Percentiles rank a stretch among this genome's conserved stretches.
Evolutionary conservation across 2,888 invertebrate genomes (phyloP).

Genomic region (Pyrochroa serraticornis): DNA sequence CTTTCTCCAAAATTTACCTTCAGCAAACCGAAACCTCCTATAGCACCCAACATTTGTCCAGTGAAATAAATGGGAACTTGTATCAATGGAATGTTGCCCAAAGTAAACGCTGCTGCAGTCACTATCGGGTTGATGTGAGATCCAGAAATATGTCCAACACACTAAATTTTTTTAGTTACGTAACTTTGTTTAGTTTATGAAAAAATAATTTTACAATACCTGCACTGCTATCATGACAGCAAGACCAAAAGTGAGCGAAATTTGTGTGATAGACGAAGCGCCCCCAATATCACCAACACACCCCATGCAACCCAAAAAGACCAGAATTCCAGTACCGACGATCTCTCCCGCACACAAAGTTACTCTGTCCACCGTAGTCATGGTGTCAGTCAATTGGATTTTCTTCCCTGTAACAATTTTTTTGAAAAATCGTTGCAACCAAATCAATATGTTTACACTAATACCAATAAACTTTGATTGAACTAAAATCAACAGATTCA

Average conservation of each 20-base stretch:
- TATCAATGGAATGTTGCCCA: conserved; percentile 63
- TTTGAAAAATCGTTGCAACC: neutral
- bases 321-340: conserved; percentile 70
- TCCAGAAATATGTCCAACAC: conserved; percentile 78
- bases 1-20: neutral
- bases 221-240: conserved; percentile 73
- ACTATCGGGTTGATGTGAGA: conserved; percentile 81
- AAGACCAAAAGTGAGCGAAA: conserved; percentile 71
- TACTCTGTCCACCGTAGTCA: conserved; percentile 51
- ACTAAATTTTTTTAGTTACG: conserved; percentile 56
- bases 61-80: conserved; percentile 67
- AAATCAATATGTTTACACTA: neutral
- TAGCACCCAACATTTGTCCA: conserved; percentile 71
- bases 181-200: neutral
- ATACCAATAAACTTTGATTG: neutral
- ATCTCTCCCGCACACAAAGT: conserved; percentile 63
- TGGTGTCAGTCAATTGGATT: conserved; percentile 48
- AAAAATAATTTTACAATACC: conserved; percentile 53
- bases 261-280: conserved; percentile 58
- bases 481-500: too few species aligned
- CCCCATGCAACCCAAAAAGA: conserved; percentile 79
- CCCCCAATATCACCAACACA: conserved; percentile 55
- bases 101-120: conserved; percentile 70
- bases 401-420: conserved; percentile 41
- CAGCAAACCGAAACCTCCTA: conserved; percentile 72